Evolutionary conservation across 2,888 invertebrate species (phyloP).

Genomic region (Noctua pronuba): DNA sequence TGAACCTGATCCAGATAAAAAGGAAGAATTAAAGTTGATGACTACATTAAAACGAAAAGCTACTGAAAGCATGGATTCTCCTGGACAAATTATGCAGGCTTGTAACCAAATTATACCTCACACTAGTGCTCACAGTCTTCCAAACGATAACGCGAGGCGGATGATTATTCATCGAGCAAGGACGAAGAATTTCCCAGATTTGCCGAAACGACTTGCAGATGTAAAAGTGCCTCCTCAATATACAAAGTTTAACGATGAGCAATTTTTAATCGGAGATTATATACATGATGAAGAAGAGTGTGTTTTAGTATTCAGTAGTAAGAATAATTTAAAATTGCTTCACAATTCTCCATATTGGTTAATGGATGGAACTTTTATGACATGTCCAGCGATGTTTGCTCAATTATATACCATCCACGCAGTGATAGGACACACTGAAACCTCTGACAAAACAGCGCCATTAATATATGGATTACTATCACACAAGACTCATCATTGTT

Average conservation of each 20-base stretch:
- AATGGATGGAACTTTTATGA: constrained; percentile 5
- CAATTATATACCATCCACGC: constrained; percentile 3
- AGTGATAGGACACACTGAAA: constrained; percentile 6
- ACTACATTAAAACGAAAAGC: neutral
- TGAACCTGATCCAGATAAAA: neutral
- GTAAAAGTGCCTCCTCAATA: neutral
- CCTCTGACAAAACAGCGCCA: neutral
- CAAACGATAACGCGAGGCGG: neutral
- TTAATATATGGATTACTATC: neutral
- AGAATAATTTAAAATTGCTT: neutral
- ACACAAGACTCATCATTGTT: constrained; percentile 6
- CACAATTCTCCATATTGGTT: constrained; percentile 3
- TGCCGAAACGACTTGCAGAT: neutral
- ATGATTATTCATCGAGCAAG: neutral
- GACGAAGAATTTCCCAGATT: neutral
- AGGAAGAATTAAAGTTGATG: neutral
- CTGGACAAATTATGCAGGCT: neutral
- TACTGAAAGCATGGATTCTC: neutral
- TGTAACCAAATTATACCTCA: neutral
- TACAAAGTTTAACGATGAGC: neutral
- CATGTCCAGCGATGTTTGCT: constrained; percentile 10
- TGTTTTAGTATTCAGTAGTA: constrained; percentile 6
- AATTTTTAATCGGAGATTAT: neutral
- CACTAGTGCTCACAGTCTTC: neutral
- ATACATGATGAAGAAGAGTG: neutral